A percentile compares a stretch with the other conserved stretches of the same genome.
phyloP scores from a whole-genome alignment of 1,140 invertebrate genomes.

The Ceratina australensis region DNA sequence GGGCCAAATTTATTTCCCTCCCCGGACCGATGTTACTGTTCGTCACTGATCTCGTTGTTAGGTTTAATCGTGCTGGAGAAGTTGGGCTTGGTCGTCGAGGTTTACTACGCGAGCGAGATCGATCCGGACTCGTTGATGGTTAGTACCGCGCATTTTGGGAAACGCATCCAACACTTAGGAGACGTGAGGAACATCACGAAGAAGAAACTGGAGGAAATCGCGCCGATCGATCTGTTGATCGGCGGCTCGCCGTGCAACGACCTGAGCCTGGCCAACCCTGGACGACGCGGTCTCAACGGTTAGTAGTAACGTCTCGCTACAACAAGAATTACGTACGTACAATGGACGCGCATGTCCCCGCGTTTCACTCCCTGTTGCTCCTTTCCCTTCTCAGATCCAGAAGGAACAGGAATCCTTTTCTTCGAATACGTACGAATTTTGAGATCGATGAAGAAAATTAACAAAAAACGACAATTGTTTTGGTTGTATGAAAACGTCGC shows the following conservation, averaged over 20 bases:
- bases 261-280: conserved; percentile 82
- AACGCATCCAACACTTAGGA: conserved; percentile 77
- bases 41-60: conserved; percentile 55
- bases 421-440: conserved; percentile 81
- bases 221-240: conserved; percentile 83
- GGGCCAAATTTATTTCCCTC: neutral
- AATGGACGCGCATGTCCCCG: too few relatives aligned
- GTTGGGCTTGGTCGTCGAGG: conserved; percentile 80
- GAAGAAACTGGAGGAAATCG: conserved; percentile 74
- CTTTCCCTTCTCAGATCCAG: conserved; percentile 73
- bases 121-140: conserved; percentile 80
- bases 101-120: conserved; percentile 83
- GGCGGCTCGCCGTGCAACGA: conserved; percentile 85
- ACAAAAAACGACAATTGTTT: conserved; percentile 77
- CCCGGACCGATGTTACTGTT: neutral
- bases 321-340: neutral
- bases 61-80: conserved; percentile 79
- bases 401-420: conserved; percentile 81
- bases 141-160: conserved; percentile 76
- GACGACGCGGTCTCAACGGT: conserved; percentile 81
- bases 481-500: conserved; percentile 84
- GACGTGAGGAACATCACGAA: conserved; percentile 74
- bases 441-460: conserved; percentile 72
- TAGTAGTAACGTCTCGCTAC: conserved; percentile 31
- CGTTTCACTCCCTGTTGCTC: conserved; percentile 17